Conservation (phyloP, 2,113 vertebrate species). For the Furnarius figulus region DNA sequence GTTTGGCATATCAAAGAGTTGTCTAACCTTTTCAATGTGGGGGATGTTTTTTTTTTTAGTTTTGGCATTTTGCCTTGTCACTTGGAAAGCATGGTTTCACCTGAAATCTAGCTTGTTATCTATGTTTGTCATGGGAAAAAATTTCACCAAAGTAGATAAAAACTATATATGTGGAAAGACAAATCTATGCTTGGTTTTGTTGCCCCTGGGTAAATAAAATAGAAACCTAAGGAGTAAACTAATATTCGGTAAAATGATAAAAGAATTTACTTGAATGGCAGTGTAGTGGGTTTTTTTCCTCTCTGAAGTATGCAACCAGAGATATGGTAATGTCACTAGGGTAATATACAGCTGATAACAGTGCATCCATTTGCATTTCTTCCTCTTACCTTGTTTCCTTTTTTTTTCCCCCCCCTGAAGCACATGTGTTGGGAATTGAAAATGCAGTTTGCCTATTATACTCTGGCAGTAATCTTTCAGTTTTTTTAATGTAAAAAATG, state of each 20-base stretch:
- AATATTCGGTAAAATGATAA: conserved; percentile 41
- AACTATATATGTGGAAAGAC: not conserved
- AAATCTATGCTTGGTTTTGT: not conserved
- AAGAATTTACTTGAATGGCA: conserved; percentile 53
- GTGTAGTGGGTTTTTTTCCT: not conserved
- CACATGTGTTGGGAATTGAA: conserved; percentile 72
- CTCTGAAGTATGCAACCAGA: conserved; percentile 46
- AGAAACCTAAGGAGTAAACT: conserved; percentile 38
- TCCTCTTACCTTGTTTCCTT: conserved; percentile 20
- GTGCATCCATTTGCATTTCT: conserved; percentile 71
- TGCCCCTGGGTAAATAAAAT: not conserved
- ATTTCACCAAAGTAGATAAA: not conserved
- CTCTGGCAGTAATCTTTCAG: conserved; percentile 74
- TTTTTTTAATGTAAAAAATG: conserved; percentile 74
- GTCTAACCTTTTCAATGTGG: not conserved
- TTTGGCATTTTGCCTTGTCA: not conserved
- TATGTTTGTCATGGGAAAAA: not conserved
- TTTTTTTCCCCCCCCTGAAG: not conserved
- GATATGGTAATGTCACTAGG: conserved; percentile 52
- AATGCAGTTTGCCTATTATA: conserved; percentile 72
- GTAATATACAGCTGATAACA: conserved; percentile 65
- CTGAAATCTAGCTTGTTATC: not conserved
- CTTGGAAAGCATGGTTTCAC: not conserved
- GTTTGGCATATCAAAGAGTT: not conserved
- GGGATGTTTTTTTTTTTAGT: no score